Evolutionary conservation across 2,113 vertebrate species (phyloP).

Genomic region (Carlito syrichta): DNA sequence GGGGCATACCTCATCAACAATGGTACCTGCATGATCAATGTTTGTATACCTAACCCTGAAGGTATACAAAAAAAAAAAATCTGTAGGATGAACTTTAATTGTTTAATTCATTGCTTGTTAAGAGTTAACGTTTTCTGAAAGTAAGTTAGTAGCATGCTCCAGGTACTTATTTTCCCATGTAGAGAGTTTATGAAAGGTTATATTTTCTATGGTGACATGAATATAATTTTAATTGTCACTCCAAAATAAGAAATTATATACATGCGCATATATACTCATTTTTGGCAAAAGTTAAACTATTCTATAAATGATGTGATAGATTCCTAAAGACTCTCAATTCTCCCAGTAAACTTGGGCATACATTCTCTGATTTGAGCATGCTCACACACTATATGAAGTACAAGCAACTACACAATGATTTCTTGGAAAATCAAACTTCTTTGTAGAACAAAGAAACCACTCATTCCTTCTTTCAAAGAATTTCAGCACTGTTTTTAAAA

Average conservation of each 20-base stretch:
- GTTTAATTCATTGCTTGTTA: not conserved
- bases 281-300: not conserved
- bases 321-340: not conserved
- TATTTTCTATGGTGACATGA: not conserved
- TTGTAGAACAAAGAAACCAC: not conserved
- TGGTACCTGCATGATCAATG: too few species aligned
- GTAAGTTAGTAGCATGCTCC: not conserved
- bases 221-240: not conserved
- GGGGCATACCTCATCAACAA: too few species aligned
- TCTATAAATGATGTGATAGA: not conserved
- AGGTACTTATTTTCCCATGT: not conserved
- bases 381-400: fast-evolving
- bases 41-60: too few species aligned
- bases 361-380: not conserved
- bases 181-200: not conserved
- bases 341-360: not conserved
- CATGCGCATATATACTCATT: not conserved
- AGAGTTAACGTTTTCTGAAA: not conserved
- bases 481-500: not conserved
- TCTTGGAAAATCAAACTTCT: not conserved
- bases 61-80: too few species aligned
- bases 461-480: not conserved
- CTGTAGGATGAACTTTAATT: not conserved
- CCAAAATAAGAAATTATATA: not conserved
- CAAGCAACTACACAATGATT: not conserved